phyloP scores from a whole-genome alignment of 1,140 invertebrate species.

The Hormaphis cornu region DNA sequence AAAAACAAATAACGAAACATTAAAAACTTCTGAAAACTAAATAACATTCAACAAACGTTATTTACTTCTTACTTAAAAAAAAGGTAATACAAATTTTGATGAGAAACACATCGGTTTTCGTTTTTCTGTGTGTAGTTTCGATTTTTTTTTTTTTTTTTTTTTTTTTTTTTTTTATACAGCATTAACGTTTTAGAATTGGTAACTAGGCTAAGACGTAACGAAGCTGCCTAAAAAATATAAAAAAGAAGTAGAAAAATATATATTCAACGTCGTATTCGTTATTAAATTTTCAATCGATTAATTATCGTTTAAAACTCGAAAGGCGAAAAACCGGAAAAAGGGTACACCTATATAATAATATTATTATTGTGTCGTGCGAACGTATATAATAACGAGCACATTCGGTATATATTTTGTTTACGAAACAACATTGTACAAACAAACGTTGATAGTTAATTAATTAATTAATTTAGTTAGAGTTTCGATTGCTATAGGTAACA shows the following conservation, averaged over 20 bases:
- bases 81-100: constrained; percentile 31
- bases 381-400: too few species aligned
- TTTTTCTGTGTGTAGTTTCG: constrained; percentile 21
- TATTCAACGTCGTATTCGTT: constrained; percentile 25
- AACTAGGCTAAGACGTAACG: constrained; percentile 32
- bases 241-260: constrained; percentile 33
- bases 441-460: constrained; percentile 29
- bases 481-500: constrained; percentile 32
- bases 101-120: constrained; percentile 26
- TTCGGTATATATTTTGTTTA: constrained; percentile 21
- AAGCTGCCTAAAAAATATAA: constrained; percentile 32
- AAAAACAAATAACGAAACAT: constrained; percentile 32
- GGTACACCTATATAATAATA: constrained; percentile 25
- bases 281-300: background rate
- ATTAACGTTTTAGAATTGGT: constrained; percentile 31
- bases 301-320: constrained; percentile 20
- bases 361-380: too few species aligned
- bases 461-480: constrained; percentile 5
- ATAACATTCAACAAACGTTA: constrained; percentile 32
- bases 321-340: constrained; percentile 17
- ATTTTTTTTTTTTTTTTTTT: constrained; percentile 9
- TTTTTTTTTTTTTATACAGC: too few species aligned
- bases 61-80: constrained; percentile 17
- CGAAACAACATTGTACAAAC: constrained; percentile 29
- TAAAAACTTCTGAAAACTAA: constrained; percentile 32